Percentiles rank a stretch among this genome's conserved stretches.
Conservation (phyloP, 2,113 vertebrate genomes). For the Bagarius yarrelli region DNA sequence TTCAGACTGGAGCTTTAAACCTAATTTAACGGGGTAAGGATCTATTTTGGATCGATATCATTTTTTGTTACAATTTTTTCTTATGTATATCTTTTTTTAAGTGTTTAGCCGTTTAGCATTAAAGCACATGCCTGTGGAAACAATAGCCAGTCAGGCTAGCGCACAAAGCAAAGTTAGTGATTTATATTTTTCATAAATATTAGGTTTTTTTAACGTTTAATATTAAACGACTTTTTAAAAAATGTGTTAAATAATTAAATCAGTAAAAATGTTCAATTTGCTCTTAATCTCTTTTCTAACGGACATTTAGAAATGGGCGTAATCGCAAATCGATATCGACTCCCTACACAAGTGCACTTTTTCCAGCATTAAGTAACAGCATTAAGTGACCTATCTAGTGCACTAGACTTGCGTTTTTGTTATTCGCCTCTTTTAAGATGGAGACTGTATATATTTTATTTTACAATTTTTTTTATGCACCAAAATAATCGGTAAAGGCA, state of each 20-base stretch:
- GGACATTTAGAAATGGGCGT: not conserved
- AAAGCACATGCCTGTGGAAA: not conserved
- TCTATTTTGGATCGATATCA: not conserved
- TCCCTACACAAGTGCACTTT: not conserved
- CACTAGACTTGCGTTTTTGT: not conserved
- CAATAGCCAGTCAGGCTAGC: not conserved
- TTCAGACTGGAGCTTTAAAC: conserved; percentile 75
- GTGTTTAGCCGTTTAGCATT: not conserved
- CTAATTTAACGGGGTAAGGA: conserved; percentile 69
- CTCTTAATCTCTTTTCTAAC: not conserved
- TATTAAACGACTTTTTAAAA: not conserved
- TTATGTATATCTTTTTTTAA: not conserved
- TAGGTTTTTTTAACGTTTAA: not conserved
- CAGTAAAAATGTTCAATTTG: not conserved
- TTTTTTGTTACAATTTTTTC: not conserved
- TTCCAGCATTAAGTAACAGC: not conserved
- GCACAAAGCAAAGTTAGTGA: not conserved
- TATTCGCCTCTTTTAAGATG: not conserved
- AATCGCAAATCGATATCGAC: not conserved
- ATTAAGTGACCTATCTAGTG: not conserved
- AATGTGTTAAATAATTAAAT: not conserved
- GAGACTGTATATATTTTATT: not conserved
- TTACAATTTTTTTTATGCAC: too few relatives aligned
- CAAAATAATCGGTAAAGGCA: too few relatives aligned
- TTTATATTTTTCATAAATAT: not conserved